Base-by-base conservation (phyloP, 2,797 vertebrate species). In the Babyrousa celebensis region DNA sequence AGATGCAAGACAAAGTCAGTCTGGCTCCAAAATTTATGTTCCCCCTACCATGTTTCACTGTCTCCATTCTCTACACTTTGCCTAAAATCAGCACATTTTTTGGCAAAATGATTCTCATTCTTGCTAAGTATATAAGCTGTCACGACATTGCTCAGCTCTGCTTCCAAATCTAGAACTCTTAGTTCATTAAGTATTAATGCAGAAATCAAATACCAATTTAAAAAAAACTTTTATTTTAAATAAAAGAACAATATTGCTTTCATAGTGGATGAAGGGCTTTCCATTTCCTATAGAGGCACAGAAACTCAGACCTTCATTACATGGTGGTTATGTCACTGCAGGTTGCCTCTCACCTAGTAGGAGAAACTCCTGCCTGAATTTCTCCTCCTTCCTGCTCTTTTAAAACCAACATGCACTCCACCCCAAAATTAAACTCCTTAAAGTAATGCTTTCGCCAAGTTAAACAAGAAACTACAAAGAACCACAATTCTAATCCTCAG, bases 91-190 rank as follows among this genome's bases (percentile, higher is more conserved):
- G 5, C 29, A 12, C 12, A 83, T 20, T 32, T 93, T 58, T 68
- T 20, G 20, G 29, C 1, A 85, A 90, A 84, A 58, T 6, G 23
- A 72, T 54, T 89, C 68, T 83, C n/a, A 48, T 80, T 87, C 65
- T 23, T 72, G 43, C 11, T 63, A 29, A 71, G 40, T 29, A 89
- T n/a, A 6, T 12, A 84, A 80, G 36, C 48, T 93, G 10, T 29
- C 68, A 52, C 77, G 23, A 48, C 11, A 91, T 67, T 48, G 17
- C 43, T 89, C 62, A 63, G 36, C 6, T 17, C 9, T 60, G n/a
- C 52, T 91, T 80, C 89, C 56, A 83, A 58, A 71, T 48, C 72
- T 43, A 77, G 54, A 86, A 67, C 82, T 67, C 77, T 72, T 85
- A 82, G n/a, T 25, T 80, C 82, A 56, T 27, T 48, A 78, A 36